These are phyloP conservation scores for Suricata suricatta DNA, from an alignment of 2,113 vertebrate species.

Conservation along the genomic window DNA sequence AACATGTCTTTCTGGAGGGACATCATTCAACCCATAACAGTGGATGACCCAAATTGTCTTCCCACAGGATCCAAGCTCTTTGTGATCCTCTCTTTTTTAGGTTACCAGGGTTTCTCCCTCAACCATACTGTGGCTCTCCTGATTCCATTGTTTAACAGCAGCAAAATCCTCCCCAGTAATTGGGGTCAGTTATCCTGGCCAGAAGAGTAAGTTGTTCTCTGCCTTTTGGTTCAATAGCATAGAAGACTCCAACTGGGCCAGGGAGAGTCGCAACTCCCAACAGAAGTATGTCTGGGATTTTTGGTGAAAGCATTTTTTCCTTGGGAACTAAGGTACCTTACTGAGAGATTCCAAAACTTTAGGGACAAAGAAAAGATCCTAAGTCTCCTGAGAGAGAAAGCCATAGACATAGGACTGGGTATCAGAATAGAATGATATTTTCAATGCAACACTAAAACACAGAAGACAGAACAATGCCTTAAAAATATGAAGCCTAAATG, in stretches of 20 bases:
- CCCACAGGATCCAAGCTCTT: background rate
- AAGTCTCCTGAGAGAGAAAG: background rate
- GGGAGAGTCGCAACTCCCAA: background rate
- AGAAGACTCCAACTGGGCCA: background rate
- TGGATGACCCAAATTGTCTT: background rate
- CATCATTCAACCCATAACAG: too few species aligned
- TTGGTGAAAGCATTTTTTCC: background rate
- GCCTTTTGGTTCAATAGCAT: background rate
- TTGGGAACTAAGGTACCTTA: background rate
- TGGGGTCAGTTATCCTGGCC: background rate
- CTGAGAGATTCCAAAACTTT: background rate
- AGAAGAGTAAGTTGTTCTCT: background rate
- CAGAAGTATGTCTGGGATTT: background rate
- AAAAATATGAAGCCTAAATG: background rate
- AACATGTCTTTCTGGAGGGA: background rate
- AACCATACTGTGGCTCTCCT: background rate
- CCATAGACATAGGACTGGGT: background rate
- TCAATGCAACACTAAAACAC: background rate
- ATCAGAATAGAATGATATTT: background rate
- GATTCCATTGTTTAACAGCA: too few species aligned
- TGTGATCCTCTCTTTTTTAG: background rate
- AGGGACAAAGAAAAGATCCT: background rate
- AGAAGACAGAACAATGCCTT: background rate
- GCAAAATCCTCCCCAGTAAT: accelerated
- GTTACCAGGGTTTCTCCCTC: background rate